Evolutionary conservation across 2,113 vertebrate genomes (phyloP).

Genomic region (Crotalus helleri): DNA sequence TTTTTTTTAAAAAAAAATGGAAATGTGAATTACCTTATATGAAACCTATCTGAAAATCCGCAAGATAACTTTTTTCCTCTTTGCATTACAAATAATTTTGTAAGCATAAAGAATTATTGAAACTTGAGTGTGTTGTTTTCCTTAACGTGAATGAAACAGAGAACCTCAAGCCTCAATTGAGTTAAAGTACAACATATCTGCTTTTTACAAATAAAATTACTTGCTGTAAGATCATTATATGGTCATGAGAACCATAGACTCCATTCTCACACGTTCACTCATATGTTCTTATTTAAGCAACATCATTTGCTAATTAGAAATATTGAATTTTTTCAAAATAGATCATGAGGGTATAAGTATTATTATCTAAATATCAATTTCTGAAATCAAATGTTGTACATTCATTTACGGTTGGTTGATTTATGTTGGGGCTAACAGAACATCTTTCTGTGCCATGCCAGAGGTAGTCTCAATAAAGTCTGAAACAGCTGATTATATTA

Average conservation of each 20-base stretch:
- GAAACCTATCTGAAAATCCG: slow-evolving; percentile 8
- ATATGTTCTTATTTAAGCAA: neutral
- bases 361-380: neutral
- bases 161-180: slow-evolving; percentile 3
- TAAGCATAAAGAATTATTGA: slow-evolving; percentile 31
- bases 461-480: neutral
- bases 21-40: neutral
- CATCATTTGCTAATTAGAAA: slow-evolving; percentile 19
- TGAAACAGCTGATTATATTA: neutral
- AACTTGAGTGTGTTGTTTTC: slow-evolving; percentile 27
- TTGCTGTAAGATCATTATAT: neutral
- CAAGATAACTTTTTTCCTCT: slow-evolving; percentile 27
- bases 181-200: slow-evolving; percentile 27
- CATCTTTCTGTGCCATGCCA: neutral
- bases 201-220: slow-evolving; percentile 9
- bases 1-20: neutral
- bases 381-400: slow-evolving; percentile 3
- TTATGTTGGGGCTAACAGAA: neutral
- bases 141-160: slow-evolving; percentile 8
- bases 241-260: neutral
- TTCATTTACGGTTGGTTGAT: slow-evolving; percentile 14
- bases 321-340: neutral
- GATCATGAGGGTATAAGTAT: slow-evolving; percentile 7
- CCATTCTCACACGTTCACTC: neutral
- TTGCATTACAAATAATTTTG: slow-evolving; percentile 39